Evolutionary conservation across 30 jellyfish, hydroid and myxozoan species (phyloP), one percentile per base, ranked within the genome.

Genomic region (Chrysaora quinquecirrha): DNA sequence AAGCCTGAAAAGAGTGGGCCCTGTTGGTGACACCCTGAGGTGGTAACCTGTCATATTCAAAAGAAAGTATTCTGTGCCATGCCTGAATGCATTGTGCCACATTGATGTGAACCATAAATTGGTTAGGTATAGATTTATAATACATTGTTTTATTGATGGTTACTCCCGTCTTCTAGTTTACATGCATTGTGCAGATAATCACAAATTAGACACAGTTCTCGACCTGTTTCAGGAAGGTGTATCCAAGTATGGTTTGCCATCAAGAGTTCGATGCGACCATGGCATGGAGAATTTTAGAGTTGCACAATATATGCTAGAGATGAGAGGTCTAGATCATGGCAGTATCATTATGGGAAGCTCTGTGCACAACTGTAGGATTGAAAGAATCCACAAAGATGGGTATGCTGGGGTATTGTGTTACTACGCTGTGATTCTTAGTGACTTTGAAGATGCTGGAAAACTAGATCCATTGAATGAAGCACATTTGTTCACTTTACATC

Each of bases 301-400:
- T 10, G 76, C 76, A 7, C 14, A 32, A 64, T 2, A 2, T 29
- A 64, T 64, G 76, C 52, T 64, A 9, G 76, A 64, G 23, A 64
- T 32, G 52, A 29, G 50, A 23, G 76, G 76, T 32, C 7, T 58
- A 9, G 52, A 64, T 64, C 48, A 58, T 27, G 76, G 76, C 24
- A 64, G 76, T 64, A 64, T 64, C 14, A 64, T 64, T 2, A 64
- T 58, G 48, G 76, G 76, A 27, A 64, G 76, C 20, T 64, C 76
- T 3, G 76, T 64, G 3, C 76, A 64, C 24, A 64, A 64, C 76
- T 3, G n/a, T 21, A 10, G 76, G 3, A 58, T 64, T 27, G 50
- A 64, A 64, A 29, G 76, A 27, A 27, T 64, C 48, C 76, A 64
- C 24, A 29, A 32, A 32, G 76, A 64, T 23, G 76, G 14, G 52